A percentile compares a stretch with the other conserved stretches of the same genome.
These are phyloP conservation scores for Phalloptychus januarius DNA, from an alignment of 2,797 vertebrate genomes.

Conservation along the genomic window DNA sequence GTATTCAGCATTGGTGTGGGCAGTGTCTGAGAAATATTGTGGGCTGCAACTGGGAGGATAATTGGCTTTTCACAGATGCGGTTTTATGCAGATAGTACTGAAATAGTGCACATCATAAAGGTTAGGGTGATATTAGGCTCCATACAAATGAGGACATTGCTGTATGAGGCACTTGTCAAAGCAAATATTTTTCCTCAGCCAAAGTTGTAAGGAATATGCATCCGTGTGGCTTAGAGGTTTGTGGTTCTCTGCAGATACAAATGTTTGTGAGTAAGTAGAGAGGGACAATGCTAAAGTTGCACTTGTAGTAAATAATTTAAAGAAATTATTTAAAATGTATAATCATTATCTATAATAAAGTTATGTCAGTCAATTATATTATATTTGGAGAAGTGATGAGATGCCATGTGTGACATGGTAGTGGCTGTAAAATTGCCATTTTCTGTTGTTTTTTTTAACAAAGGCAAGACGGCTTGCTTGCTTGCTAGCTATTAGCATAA, in stretches of 20 bases:
- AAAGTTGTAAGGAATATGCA: conserved; percentile 26
- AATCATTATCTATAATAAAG: not conserved
- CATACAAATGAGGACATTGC: conserved; percentile 65
- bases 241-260: conserved; percentile 29
- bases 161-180: conserved; percentile 61
- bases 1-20: conserved; percentile 38
- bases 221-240: conserved; percentile 17
- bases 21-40: conserved; percentile 23
- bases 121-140: conserved; percentile 71
- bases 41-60: conserved; percentile 61
- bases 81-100: conserved; percentile 72
- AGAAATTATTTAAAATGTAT: not conserved
- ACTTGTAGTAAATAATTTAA: not conserved
- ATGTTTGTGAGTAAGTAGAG: conserved; percentile 20
- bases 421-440: not conserved
- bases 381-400: not conserved
- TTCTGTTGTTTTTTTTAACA: not conserved
- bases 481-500: too few relatives aligned
- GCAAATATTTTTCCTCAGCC: conserved; percentile 54
- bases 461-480: not conserved
- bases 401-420: not conserved
- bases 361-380: not conserved
- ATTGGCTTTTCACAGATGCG: conserved; percentile 69
- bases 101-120: conserved; percentile 55
- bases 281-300: conserved; percentile 7